Conservation (phyloP, 1,140 invertebrate species). For the Tetragonula clypearis region DNA sequence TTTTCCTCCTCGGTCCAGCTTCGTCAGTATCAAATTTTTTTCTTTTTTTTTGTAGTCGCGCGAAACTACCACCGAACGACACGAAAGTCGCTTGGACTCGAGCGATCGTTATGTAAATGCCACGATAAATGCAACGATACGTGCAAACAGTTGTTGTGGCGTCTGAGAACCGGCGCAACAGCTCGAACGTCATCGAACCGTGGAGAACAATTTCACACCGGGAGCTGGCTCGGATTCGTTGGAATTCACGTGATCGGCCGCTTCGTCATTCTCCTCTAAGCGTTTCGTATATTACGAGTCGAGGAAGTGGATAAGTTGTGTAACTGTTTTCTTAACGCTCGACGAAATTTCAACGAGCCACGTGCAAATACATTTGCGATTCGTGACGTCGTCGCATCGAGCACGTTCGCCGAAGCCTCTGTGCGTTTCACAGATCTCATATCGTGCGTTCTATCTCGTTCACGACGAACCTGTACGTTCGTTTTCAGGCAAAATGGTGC, state of each 20-base stretch:
- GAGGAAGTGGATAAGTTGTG: constrained; percentile 20
- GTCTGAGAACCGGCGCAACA: neutral
- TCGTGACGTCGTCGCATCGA: neutral
- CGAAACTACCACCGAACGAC: neutral
- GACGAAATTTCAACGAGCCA: constrained; percentile 39
- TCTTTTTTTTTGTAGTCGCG: neutral
- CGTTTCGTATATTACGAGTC: constrained; percentile 32
- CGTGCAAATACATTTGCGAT: constrained; percentile 15
- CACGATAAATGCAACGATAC: neutral
- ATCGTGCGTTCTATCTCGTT: neutral
- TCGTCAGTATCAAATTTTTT: too few relatives aligned
- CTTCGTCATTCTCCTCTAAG: constrained; percentile 4
- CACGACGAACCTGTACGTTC: neutral
- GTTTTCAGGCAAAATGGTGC: neutral
- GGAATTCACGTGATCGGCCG: neutral
- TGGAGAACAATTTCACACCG: neutral
- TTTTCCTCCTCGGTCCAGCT: too few relatives aligned
- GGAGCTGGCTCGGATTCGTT: neutral
- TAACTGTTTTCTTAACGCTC: constrained; percentile 40
- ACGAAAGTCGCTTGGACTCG: neutral
- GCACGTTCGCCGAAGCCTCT: constrained; percentile 15
- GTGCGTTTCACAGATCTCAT: too few relatives aligned
- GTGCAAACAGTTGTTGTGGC: neutral
- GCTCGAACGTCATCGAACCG: neutral
- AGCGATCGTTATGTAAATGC: neutral